Base-by-base conservation (phyloP, 2,797 vertebrate genomes). In the Somateria mollissima region DNA sequence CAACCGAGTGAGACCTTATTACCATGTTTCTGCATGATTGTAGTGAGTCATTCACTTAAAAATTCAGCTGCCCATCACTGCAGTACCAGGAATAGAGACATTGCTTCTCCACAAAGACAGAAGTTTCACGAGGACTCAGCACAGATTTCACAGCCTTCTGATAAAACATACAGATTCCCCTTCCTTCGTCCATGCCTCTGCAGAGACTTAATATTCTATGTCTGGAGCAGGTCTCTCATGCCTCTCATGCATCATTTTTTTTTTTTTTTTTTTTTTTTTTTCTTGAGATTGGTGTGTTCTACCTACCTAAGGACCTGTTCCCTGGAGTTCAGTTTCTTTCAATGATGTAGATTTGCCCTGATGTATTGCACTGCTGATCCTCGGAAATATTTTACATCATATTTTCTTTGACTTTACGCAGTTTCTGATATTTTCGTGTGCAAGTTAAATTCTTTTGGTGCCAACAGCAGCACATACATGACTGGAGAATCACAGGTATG, bases 31-130 rank as follows among this genome's bases (percentile, higher is more conserved):
- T 91, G 77, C 79, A 94, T 93, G 80, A 94, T 14, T 78, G 66
- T 89, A 94, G 92, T 96, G 92, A 96, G 95, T 95, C 92, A 96
- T 79, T 93, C n/a, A 2, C 83, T 97, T 96, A 89, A 96, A 94
- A 92, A 95, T 72, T 81, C 69, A 87, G 41, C 95, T 96, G 95
- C 86, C 96, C 51, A 61, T 97, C 93, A n/a, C 3, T 49, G 71
- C 47, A 88, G 30, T 37, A 87, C 74, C 74, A 78, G 80, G 82
- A 95, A 93, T 78, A 95, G 85, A 96, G 64, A 72, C 57, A 84
- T 72, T 84, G 83, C 19, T 4, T 79, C 57, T 95, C 96, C 56
- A 92, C 51, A 87, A 77, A 82, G 87, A 65, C 53, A 91, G 45
- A 91, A 86, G 80, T 47, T 74, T 15, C 41, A 75, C 15, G 56